These are phyloP conservation scores for Ectropis grisescens DNA, from an alignment of 1,140 invertebrate genomes.

Conservation along the genomic window DNA sequence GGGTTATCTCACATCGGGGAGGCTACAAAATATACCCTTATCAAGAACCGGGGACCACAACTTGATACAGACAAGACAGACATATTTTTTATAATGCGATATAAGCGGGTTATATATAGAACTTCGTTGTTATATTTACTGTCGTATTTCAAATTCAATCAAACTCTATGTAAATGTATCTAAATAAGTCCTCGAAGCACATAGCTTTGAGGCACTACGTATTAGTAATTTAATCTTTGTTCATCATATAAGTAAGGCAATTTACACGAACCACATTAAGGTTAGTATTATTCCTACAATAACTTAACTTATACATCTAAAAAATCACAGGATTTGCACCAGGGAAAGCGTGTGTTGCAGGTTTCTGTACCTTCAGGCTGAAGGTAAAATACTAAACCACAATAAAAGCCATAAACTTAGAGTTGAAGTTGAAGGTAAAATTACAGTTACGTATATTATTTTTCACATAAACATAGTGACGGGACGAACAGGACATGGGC, in stretches of 20 bases:
- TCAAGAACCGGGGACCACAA: constrained; percentile 5
- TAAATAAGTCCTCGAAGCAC: not conserved
- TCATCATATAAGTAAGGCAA: not conserved
- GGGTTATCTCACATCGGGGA: constrained; percentile 33
- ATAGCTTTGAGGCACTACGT: not conserved
- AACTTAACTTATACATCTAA: not conserved
- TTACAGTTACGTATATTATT: not conserved
- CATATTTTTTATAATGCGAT: too few species aligned
- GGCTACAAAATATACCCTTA: constrained; percentile 20
- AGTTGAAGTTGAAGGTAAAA: not conserved
- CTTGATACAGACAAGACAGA: too few species aligned
- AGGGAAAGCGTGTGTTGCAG: not conserved
- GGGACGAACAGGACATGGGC: too few species aligned
- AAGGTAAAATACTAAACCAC: not conserved
- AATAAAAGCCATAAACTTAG: not conserved
- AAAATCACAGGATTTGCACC: not conserved
- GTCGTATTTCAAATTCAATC: not conserved
- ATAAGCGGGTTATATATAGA: too few species aligned
- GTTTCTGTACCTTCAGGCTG: not conserved
- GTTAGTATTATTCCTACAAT: not conserved
- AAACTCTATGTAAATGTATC: not conserved
- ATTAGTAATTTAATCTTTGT: not conserved
- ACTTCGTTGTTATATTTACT: too few species aligned
- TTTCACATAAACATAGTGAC: not conserved
- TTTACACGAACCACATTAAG: not conserved